Evolutionary conservation across 2,797 vertebrate species (phyloP).

Genomic region (Clarias platycephalus): DNA sequence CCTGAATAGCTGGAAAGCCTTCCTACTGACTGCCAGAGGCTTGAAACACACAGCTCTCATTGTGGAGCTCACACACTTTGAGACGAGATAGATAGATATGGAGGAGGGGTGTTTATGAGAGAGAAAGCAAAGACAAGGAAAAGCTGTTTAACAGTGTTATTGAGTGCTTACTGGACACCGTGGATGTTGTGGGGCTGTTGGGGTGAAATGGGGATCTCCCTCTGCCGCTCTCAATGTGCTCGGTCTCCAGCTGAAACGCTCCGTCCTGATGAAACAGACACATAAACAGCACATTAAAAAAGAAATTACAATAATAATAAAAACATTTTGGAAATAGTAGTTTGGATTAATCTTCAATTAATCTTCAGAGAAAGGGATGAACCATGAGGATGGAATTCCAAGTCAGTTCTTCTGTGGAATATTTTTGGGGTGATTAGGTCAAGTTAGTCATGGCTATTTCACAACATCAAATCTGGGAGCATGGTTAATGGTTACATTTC

Average conservation of each 20-base stretch:
- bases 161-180: conserved; percentile 76
- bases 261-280: conserved; percentile 72
- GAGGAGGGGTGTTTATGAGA: conserved; percentile 9
- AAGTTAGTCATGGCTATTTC: not conserved
- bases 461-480: not conserved
- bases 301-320: not conserved
- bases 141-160: not conserved
- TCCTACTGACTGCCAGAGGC: conserved; percentile 33
- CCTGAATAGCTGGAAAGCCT: conserved; percentile 45
- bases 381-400: not conserved
- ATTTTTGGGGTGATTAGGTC: not conserved
- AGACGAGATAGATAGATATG: conserved; percentile 20
- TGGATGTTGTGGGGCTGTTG: conserved; percentile 82
- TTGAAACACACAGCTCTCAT: conserved; percentile 37
- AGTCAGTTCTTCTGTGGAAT: not conserved
- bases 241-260: conserved; percentile 81
- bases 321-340: not conserved
- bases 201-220: conserved; percentile 91
- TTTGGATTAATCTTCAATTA: too few relatives aligned
- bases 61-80: conserved; percentile 20
- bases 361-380: not conserved
- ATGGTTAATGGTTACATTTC: not conserved
- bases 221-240: conserved; percentile 82
- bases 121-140: not conserved
- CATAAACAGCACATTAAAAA: conserved; percentile 9